Evolutionary conservation across 1,140 invertebrate species (phyloP).

Genomic region (Nylanderia fulva): DNA sequence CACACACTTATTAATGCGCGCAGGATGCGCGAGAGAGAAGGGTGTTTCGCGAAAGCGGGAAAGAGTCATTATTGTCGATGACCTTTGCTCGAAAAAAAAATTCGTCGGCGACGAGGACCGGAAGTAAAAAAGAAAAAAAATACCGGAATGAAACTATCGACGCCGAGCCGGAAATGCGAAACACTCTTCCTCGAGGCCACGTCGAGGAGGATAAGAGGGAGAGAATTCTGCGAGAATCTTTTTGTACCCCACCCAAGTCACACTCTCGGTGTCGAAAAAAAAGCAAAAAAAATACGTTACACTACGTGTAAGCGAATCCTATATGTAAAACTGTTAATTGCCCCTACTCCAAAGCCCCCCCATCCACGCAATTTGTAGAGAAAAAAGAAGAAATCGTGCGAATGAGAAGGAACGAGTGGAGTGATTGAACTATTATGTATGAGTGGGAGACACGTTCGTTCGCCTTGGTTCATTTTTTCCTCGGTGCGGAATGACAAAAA

Average conservation of each 20-base stretch:
- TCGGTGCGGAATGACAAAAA: conserved; percentile 25
- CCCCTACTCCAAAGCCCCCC: conserved; percentile 68
- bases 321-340: conserved; percentile 77
- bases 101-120: too few species aligned
- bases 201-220: background rate
- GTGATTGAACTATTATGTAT: conserved; percentile 1
- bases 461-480: conserved; percentile 40
- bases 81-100: background rate
- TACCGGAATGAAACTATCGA: background rate
- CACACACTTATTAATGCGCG: conserved; percentile 61
- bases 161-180: conserved; percentile 35
- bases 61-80: too few species aligned
- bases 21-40: conserved; percentile 34
- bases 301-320: conserved; percentile 74
- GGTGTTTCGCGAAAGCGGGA: background rate
- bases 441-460: conserved; percentile 46
- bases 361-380: conserved; percentile 73
- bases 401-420: background rate
- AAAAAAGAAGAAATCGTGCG: conserved; percentile 43
- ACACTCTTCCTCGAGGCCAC: conserved; percentile 21
- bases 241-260: conserved; percentile 81
- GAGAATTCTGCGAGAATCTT: conserved; percentile 67
- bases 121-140: background rate
- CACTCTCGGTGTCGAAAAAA: conserved; percentile 78
- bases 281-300: conserved; percentile 68